These are phyloP conservation scores for Mastigias papua DNA, from an alignment of 30 jellyfish, hydroid and myxozoan genomes.

Conservation along the genomic window DNA sequence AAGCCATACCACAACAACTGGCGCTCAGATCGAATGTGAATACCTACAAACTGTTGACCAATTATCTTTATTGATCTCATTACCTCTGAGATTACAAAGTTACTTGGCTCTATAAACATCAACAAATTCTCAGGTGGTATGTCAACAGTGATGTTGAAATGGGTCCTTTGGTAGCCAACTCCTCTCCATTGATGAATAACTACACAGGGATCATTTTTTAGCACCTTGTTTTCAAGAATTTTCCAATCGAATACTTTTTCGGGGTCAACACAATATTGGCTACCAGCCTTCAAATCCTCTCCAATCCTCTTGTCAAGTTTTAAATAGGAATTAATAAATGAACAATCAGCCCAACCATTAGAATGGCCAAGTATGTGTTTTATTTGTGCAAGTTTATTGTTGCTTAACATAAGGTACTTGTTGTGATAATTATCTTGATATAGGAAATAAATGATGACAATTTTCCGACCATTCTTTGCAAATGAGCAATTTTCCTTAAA, in stretches of 20 bases:
- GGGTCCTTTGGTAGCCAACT: slow-evolving; percentile 90
- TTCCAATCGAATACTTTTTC: slow-evolving; percentile 57
- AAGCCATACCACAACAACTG: slow-evolving; percentile 86
- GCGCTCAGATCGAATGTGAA: slow-evolving; percentile 96
- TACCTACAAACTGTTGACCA: slow-evolving; percentile 71
- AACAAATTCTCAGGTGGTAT: slow-evolving; percentile 63
- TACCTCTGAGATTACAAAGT: slow-evolving; percentile 73
- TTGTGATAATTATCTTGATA: slow-evolving; percentile 43
- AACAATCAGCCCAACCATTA: slow-evolving; percentile 86
- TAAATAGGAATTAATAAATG: slow-evolving; percentile 70
- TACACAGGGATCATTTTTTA: slow-evolving; percentile 72
- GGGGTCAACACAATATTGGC: slow-evolving; percentile 91
- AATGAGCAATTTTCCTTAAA: slow-evolving; percentile 57
- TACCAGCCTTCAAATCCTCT: slow-evolving; percentile 52
- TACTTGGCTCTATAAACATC: slow-evolving; percentile 67
- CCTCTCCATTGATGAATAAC: slow-evolving; percentile 94
- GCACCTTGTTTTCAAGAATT: slow-evolving; percentile 55
- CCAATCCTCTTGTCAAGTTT: slow-evolving; percentile 71
- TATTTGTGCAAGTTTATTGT: slow-evolving; percentile 33
- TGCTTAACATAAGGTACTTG: slow-evolving; percentile 55
- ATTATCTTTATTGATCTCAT: slow-evolving; percentile 45
- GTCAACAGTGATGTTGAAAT: slow-evolving; percentile 66
- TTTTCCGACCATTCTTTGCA: slow-evolving; percentile 20
- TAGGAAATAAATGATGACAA: slow-evolving; percentile 77
- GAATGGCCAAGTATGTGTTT: slow-evolving; percentile 31